Evolutionary conservation across 2,113 vertebrate genomes (phyloP), one percentile per base, ranked within the genome.

Genomic region (Micromys minutus): DNA sequence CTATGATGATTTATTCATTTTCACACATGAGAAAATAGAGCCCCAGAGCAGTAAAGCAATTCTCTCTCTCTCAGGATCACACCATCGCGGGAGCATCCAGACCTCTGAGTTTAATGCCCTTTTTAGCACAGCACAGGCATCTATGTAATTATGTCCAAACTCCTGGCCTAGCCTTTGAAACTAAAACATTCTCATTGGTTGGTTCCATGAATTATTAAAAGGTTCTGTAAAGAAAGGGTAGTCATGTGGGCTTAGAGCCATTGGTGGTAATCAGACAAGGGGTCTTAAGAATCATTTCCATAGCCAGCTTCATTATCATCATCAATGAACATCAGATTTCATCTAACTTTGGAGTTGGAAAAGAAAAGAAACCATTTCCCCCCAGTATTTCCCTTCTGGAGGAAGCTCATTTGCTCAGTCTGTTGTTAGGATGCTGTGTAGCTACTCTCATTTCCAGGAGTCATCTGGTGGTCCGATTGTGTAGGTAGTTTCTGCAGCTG

Each of bases 401-500:
- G 93, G 93, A 93, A 92, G 75, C 47, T 67, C 15, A 50, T 77
- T 74, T 83, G 52, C 26, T 81, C 63, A 26, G 34, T n/a, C 89
- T 74, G 45, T 77, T 71, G 84, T 94, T 52, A 71, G 84, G 96
- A 91, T 71, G 76, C 21, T 90, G 36, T 31, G 10, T 45, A 50
- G n/a, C 63, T 79, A 0, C 84, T 77, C 3, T 45, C 91, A 63
- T 79, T 93, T 77, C 76, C 63, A 83, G 55, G 77, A 91, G 63
- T 88, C 87, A 39, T 81, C 75, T 91, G 95, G 75, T 26, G 69
- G 93, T 80, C 52, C 2, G 39, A 77, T 69, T 45, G 83, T 84
- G 5, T 39, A 69, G 75, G 52, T 31, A n/a, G 84, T n/a, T n/a
- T 88, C 87, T 87, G 89, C 95, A 97, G 93, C 84, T 88, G 91